Evolutionary conservation across 2,113 vertebrate genomes (phyloP), one percentile per base, ranked within the genome.

Genomic region (Hemicordylus capensis): DNA sequence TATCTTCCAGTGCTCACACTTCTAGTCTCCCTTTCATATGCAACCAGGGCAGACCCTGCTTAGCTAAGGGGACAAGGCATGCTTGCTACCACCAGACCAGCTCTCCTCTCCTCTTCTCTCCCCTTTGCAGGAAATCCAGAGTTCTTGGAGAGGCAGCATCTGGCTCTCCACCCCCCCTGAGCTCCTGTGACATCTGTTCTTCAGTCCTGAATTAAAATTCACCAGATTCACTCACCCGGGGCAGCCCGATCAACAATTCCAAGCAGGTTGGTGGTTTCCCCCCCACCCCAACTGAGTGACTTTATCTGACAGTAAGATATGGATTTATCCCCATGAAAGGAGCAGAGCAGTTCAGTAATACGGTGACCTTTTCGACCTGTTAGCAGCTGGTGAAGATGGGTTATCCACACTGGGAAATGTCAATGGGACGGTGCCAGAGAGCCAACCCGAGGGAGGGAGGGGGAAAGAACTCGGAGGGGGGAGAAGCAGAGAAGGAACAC

Each of bases 291-390:
- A 51, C 15, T 1, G 44, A 67, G 66, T 12, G 66, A 81, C 37
- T 81, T 81, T 39, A 81, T 81, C 67, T 81, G 80, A 70, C 66
- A 70, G 10, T 28, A 69, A 81, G 78, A 56, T 81, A 81, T 81
- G 48, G 66, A 81, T 81, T 54, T 70, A 58, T 31, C 66, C 34
- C 66, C 6, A 51, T 15, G 2, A 67, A 81, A 56, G 48, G 66
- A 70, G 66, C 80, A 10, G 37, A 24, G 34, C 2, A 28, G 66
- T 56, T 72, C 51, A n/a, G 48, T 19, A 58, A 42, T 24, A 2
- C 26, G 7, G 34, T 58, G 51, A 70, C 80, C 80, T 70, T 72
- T 42, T 37, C 17, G 4, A 70, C 48, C 61, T 19, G 48, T 15
- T 70, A 81, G 34, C 80, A 58, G 51, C 51, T 42, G 34, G 24